phyloP scores from a whole-genome alignment of 2,888 invertebrate species.

The Cheilosia pagana region DNA sequence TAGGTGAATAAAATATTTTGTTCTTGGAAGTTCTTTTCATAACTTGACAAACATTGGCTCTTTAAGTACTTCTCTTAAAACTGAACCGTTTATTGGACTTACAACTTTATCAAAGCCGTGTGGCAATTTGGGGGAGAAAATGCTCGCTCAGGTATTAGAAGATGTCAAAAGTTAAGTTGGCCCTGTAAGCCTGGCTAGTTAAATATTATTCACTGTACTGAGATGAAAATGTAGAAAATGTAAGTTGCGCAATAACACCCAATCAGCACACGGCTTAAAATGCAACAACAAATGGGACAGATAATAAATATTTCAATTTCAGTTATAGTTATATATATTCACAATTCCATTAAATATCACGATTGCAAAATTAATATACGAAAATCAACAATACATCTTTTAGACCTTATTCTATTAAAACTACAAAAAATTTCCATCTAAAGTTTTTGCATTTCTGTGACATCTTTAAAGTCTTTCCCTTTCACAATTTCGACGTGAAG shows the following conservation, averaged over 20 bases:
- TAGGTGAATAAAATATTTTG: not conserved
- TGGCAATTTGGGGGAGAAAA: no score
- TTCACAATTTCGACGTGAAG: slow-evolving; percentile 80
- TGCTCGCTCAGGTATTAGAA: no score
- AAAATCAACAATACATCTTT: slow-evolving; percentile 22
- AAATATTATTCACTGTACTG: no score
- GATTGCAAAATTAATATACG: slow-evolving; percentile 8
- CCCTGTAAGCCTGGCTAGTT: no score
- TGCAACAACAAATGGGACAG: slow-evolving; percentile 24
- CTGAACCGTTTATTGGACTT: slow-evolving; percentile 26
- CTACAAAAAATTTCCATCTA: slow-evolving; percentile 71
- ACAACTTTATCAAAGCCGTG: not conserved
- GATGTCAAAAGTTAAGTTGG: no score
- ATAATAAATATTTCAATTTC: slow-evolving; percentile 22
- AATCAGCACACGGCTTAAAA: slow-evolving; percentile 7
- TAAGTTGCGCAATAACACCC: no score
- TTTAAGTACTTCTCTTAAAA: slow-evolving; percentile 61
- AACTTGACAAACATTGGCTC: slow-evolving; percentile 38
- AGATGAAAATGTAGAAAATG: no score
- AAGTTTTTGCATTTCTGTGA: slow-evolving; percentile 83
- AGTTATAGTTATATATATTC: not conserved
- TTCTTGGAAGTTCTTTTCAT: not conserved
- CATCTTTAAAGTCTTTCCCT: slow-evolving; percentile 80
- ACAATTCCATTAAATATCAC: slow-evolving; percentile 62
- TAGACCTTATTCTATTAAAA: slow-evolving; percentile 18